These are phyloP conservation scores for Caretta caretta DNA, from an alignment of 2,113 vertebrate species.

Conservation along the genomic window DNA sequence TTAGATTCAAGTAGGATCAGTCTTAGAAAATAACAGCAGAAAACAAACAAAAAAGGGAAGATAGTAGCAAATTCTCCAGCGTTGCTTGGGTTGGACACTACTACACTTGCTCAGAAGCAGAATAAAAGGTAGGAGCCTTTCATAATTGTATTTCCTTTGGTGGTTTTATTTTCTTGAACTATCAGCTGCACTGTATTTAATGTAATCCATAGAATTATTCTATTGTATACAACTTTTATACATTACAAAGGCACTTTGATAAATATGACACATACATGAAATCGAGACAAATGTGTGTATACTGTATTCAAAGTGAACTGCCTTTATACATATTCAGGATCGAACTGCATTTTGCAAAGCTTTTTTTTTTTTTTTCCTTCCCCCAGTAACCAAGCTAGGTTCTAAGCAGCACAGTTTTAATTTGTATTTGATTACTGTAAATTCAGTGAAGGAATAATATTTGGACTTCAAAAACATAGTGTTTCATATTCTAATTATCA, in stretches of 20 bases:
- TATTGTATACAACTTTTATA: slow-evolving; percentile 61
- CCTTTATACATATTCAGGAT: neutral
- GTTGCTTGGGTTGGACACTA: slow-evolving; percentile 68
- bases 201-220: slow-evolving; percentile 19
- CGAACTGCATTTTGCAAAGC: slow-evolving; percentile 8
- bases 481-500: neutral
- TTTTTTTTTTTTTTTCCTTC: rapidly evolving
- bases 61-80: slow-evolving; percentile 55
- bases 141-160: neutral
- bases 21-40: slow-evolving; percentile 70
- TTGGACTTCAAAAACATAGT: neutral
- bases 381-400: neutral
- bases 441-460: neutral
- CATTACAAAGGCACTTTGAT: neutral
- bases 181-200: slow-evolving; percentile 14
- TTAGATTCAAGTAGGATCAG: slow-evolving; percentile 80
- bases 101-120: slow-evolving; percentile 73
- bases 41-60: slow-evolving; percentile 68
- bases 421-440: slow-evolving; percentile 34
- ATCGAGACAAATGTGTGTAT: neutral
- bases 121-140: slow-evolving; percentile 80
- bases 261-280: neutral
- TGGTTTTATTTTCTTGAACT: neutral
- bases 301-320: neutral
- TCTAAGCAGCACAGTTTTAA: neutral